Percentiles rank a stretch among this genome's conserved stretches.
Conservation (phyloP, 2,797 vertebrate species). For the Ceryle rudis region DNA sequence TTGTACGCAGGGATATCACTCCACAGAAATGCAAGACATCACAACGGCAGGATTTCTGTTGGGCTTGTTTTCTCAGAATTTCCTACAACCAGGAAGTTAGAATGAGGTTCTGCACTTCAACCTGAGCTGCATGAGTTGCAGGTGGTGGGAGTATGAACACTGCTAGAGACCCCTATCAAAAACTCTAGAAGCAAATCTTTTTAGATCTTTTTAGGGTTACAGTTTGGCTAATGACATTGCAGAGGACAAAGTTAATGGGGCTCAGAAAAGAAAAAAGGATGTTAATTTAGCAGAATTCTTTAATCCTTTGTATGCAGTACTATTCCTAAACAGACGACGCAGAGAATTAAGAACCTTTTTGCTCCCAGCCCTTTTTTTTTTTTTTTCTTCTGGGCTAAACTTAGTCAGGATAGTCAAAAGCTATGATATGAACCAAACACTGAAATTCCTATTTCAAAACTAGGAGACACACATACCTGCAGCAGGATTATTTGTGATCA, state of each 20-base stretch:
- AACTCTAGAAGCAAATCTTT: background rate
- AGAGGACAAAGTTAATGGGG: background rate
- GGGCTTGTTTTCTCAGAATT: background rate
- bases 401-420: background rate
- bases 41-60: background rate
- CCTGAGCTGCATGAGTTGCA: background rate
- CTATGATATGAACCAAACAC: background rate
- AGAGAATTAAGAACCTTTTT: background rate
- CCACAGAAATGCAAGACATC: background rate
- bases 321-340: background rate
- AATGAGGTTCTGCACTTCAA: background rate
- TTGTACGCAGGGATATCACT: background rate
- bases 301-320: background rate
- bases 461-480: background rate
- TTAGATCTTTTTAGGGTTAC: background rate
- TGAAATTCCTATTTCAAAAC: background rate
- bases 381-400: background rate
- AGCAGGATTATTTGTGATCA: constrained; percentile 14
- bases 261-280: background rate
- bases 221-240: background rate
- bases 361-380: background rate
- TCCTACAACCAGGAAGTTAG: background rate
- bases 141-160: background rate
- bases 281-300: background rate
- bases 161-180: background rate